Percentiles rank a stretch among this genome's conserved stretches.
Conservation (phyloP, 2,113 vertebrate species). For the Thymallus thymallus region DNA sequence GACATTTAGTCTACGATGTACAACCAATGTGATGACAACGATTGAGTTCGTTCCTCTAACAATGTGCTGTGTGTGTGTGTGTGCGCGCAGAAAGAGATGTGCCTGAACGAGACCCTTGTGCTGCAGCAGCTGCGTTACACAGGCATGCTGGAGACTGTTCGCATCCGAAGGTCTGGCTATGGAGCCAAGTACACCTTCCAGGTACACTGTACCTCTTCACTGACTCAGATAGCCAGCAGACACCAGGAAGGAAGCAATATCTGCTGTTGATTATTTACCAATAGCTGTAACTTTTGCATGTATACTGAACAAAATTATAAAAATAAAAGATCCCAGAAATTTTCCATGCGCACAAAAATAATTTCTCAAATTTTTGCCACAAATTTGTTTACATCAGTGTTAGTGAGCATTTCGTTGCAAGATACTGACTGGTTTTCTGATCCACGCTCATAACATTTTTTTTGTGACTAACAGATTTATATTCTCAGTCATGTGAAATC, state of each 20-base stretch:
- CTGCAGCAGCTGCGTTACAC: conserved; percentile 96
- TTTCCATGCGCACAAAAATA: too few relatives aligned
- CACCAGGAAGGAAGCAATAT: background rate
- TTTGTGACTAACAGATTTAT: too few relatives aligned
- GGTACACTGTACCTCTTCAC: conserved; percentile 67
- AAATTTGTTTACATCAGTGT: too few relatives aligned
- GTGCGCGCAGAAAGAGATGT: conserved; percentile 85
- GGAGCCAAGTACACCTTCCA: conserved; percentile 96
- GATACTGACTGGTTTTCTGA: too few relatives aligned
- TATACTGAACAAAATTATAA: too few relatives aligned
- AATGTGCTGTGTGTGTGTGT: conserved; percentile 8
- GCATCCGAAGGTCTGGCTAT: conserved; percentile 94
- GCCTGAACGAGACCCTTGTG: conserved; percentile 88
- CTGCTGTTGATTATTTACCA: too few relatives aligned
- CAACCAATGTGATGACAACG: background rate
- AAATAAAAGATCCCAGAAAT: too few relatives aligned
- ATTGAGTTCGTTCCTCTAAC: background rate
- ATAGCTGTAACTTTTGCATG: too few relatives aligned
- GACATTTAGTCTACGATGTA: background rate
- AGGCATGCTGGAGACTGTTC: conserved; percentile 96
- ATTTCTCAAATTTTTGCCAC: too few relatives aligned
- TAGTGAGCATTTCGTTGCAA: too few relatives aligned
- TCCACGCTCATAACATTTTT: too few relatives aligned
- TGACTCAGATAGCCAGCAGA: background rate
- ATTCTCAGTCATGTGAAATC: too few relatives aligned